phyloP scores from a whole-genome alignment of 2,888 invertebrate species.

The Cistogaster globosa region DNA sequence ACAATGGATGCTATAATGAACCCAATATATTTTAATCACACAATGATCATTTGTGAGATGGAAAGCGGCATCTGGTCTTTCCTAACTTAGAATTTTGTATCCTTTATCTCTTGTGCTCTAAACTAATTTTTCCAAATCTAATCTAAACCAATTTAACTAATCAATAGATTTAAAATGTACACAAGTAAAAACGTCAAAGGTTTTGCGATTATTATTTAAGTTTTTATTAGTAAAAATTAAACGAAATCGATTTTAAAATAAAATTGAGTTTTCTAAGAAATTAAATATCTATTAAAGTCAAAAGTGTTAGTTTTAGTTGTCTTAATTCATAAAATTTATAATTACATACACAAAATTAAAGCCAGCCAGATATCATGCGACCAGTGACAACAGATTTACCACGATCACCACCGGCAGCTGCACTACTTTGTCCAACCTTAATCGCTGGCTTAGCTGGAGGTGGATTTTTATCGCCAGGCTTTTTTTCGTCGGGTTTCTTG shows the following conservation, averaged over 20 bases:
- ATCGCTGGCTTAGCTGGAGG: slow-evolving; percentile 79
- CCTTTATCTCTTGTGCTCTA: no score
- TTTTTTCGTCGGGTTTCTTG: slow-evolving; percentile 72
- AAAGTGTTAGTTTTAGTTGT: slow-evolving; percentile 52
- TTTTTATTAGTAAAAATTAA: slow-evolving; percentile 49
- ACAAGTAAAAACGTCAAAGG: not conserved
- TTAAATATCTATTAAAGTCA: slow-evolving; percentile 12
- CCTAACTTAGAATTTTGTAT: no score
- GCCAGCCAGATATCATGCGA: slow-evolving; percentile 89
- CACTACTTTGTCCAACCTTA: slow-evolving; percentile 82
- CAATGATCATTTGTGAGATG: no score
- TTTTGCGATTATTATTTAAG: not conserved
- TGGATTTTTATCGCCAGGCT: slow-evolving; percentile 74
- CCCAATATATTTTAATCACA: no score
- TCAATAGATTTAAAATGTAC: no score
- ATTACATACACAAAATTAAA: slow-evolving; percentile 82
- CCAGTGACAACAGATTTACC: slow-evolving; percentile 90
- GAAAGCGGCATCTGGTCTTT: no score
- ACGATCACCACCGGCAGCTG: slow-evolving; percentile 84
- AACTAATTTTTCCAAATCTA: no score
- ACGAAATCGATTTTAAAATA: slow-evolving; percentile 24
- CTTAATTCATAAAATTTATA: slow-evolving; percentile 20
- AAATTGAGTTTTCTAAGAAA: not conserved
- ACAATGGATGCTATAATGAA: no score
- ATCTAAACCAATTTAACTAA: no score